Conservation (phyloP, 2,888 invertebrate genomes). For the Horisme vitalbata region DNA sequence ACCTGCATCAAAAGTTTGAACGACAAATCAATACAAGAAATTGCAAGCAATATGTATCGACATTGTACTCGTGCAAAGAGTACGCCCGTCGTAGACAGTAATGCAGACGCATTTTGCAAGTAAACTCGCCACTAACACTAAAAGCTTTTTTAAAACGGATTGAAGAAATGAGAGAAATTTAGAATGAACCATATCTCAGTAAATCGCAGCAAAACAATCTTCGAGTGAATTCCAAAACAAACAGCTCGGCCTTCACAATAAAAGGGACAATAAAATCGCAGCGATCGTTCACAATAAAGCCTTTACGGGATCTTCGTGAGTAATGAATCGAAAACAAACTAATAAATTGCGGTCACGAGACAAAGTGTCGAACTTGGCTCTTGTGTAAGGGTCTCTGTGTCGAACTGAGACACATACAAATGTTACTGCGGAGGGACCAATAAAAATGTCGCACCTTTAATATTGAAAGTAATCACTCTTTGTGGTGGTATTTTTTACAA, state of each 20-base stretch:
- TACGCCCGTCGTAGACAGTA: not conserved
- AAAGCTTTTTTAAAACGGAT: constrained; percentile 17
- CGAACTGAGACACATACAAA: constrained; percentile 43
- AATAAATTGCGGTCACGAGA: constrained; percentile 58
- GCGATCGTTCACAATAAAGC: constrained; percentile 47
- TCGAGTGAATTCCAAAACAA: constrained; percentile 25
- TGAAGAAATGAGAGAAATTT: constrained; percentile 4
- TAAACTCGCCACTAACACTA: constrained; percentile 8
- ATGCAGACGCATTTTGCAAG: constrained; percentile 3
- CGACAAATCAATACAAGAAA: too few species aligned
- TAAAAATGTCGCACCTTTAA: constrained; percentile 38
- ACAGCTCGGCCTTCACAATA: constrained; percentile 38
- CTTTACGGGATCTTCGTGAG: constrained; percentile 47
- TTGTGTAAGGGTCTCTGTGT: constrained; percentile 31
- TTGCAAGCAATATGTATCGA: too few species aligned
- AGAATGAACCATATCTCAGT: constrained; percentile 6
- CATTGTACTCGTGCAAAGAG: too few species aligned
- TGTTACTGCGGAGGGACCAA: constrained; percentile 39
- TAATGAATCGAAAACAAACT: constrained; percentile 60
- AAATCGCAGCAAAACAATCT: constrained; percentile 4
- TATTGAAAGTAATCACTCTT: not conserved
- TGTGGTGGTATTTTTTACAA: too few species aligned
- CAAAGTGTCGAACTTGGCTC: constrained; percentile 48
- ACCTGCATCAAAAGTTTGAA: too few species aligned
- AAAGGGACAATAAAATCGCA: constrained; percentile 53